Evolutionary conservation across 2,113 vertebrate species (phyloP).

Genomic region (Saguinus imperator): DNA sequence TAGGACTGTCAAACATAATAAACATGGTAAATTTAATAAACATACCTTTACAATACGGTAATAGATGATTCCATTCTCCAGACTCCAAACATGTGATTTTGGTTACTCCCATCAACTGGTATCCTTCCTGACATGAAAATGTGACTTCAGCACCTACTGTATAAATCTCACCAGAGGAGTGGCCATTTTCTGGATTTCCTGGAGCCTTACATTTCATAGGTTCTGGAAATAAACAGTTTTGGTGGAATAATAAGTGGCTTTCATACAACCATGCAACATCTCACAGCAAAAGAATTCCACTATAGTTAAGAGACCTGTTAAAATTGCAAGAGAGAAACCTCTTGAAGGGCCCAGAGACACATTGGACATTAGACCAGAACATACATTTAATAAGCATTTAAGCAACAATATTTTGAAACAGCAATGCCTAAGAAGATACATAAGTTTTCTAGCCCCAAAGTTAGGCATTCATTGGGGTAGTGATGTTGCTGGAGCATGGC

Average conservation of each 20-base stretch:
- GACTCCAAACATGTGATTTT: slow-evolving; percentile 88
- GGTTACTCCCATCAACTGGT: slow-evolving; percentile 85
- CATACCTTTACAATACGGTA: slow-evolving; percentile 92
- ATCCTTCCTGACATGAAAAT: slow-evolving; percentile 90
- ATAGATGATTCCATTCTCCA: slow-evolving; percentile 86
- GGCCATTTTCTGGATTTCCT: slow-evolving; percentile 89
- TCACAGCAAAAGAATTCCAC: neutral
- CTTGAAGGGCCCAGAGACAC: neutral
- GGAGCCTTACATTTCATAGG: slow-evolving; percentile 92
- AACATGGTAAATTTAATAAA: neutral
- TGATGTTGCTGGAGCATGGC: neutral
- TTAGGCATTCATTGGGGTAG: neutral
- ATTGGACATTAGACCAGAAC: neutral
- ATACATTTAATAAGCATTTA: neutral
- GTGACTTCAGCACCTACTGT: slow-evolving; percentile 88
- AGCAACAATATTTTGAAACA: neutral
- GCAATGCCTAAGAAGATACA: neutral
- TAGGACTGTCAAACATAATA: neutral
- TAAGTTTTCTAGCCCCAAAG: neutral
- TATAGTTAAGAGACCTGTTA: neutral
- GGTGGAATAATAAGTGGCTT: neutral
- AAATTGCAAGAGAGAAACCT: neutral
- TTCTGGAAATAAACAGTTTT: slow-evolving; percentile 84
- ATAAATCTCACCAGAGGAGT: slow-evolving; percentile 85
- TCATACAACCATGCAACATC: neutral